Base-by-base conservation (phyloP, 2,113 vertebrate species). In the Piaya cayana region DNA sequence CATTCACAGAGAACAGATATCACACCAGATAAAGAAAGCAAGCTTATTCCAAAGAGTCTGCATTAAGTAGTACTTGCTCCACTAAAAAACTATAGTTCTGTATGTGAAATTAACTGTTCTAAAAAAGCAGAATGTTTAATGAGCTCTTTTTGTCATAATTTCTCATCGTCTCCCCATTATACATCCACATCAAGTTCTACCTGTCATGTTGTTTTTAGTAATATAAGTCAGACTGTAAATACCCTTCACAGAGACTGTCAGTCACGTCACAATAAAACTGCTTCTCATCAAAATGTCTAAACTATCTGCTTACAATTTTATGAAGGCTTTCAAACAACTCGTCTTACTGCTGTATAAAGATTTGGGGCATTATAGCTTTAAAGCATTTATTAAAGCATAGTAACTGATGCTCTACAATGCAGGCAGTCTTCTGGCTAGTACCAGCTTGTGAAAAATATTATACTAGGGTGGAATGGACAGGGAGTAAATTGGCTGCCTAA, bases 181-280 rank as follows among this genome's bases (percentile, higher is more conserved):
- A 80, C 79, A 94, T 72, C 94, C 92, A 34, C 77, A 47, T 97
- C 95, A 96, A 96, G 90, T 96, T 92, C 84, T 96, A 87, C 93
- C 95, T 96, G 97, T 97, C 96, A 96, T 1, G 59, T 75, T 96
- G 97, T 96, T 97, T 95, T 96, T 92, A 96, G 95, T 63, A 86
- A 75, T 71, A 84, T 49, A 86, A 97, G 82, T 65, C 88, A 96
- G 93, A 65, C 86, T 92, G 93, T 95, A 96, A 97, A 97, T 96
- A 96, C 92, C 56, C 82, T 97, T 96, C 95, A 78, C 8, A 8
- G 88, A 95, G 86, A 34, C 82, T 97, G 97, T 97, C 97, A 97
- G 88, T 97, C 97, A 96, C 43, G 3, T 91, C 95, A 97, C 94
- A 97, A 96, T 96, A 96, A 95, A 97, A 84, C 95, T 92, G 93